Conservation (phyloP, 2,113 vertebrate genomes). For the Archilochus colubris region DNA sequence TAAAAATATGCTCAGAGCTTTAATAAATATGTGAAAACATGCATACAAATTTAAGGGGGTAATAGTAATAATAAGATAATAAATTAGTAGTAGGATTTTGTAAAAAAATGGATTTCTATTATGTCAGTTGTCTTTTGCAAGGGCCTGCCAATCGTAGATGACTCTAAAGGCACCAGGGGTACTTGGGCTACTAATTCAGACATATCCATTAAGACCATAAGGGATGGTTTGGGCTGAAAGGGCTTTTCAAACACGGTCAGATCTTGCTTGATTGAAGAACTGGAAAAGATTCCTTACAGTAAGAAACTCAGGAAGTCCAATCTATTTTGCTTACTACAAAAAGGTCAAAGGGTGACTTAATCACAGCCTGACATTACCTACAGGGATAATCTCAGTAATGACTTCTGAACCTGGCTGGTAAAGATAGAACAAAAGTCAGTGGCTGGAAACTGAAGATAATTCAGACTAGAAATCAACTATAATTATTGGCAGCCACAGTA, state of each 20-base stretch:
- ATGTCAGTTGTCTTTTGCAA: neutral
- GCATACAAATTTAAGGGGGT: neutral
- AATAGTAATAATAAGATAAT: neutral
- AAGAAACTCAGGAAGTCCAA: neutral
- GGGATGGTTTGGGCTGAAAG: neutral
- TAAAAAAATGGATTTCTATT: neutral
- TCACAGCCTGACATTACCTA: neutral
- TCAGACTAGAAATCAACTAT: neutral
- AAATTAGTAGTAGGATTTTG: neutral
- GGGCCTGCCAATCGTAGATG: neutral
- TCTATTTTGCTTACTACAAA: neutral
- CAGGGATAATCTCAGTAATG: neutral
- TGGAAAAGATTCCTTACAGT: neutral
- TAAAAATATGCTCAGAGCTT: neutral
- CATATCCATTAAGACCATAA: neutral
- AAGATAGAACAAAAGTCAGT: neutral
- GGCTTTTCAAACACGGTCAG: neutral
- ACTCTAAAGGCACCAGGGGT: neutral
- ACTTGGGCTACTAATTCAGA: neutral
- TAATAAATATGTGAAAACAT: neutral
- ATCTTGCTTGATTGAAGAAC: neutral
- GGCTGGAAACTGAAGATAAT: constrained; percentile 20
- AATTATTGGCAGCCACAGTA: neutral
- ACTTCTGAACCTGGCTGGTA: neutral
- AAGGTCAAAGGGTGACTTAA: neutral